A percentile compares a stretch with the other conserved stretches of the same genome.
Conservation (phyloP, 2,113 vertebrate species). For the Ellobius talpinus region DNA sequence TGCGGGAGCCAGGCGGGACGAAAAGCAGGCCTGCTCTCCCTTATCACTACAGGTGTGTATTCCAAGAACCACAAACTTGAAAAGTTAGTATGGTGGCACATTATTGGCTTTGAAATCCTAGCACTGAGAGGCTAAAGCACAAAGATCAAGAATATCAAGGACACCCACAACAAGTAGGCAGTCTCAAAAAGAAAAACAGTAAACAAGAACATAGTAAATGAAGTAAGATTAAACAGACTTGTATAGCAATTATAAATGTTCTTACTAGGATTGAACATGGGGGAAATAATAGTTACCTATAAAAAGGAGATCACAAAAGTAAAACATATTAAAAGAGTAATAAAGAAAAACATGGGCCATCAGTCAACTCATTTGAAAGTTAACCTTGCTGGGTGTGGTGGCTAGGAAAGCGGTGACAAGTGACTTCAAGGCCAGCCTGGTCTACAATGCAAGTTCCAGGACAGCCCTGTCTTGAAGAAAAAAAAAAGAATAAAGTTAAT, state of each 20-base stretch:
- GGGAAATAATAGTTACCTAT: constrained; percentile 21
- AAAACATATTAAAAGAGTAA: background rate
- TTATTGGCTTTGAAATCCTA: background rate
- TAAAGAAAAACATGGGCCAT: background rate
- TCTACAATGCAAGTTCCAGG: background rate
- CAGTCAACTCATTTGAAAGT: constrained; percentile 42
- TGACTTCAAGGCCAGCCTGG: background rate
- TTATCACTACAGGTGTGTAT: too few relatives aligned
- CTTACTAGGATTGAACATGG: background rate
- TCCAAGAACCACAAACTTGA: background rate
- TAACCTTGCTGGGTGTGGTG: background rate
- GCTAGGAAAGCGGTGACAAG: background rate
- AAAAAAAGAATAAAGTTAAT: too few relatives aligned
- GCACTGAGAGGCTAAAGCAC: background rate
- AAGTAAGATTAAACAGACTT: background rate
- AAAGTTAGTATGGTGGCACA: background rate
- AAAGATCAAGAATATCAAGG: background rate
- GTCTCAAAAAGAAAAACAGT: background rate
- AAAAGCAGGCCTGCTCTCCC: too few relatives aligned
- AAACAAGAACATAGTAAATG: constrained; percentile 12
- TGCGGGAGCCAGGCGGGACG: too few relatives aligned
- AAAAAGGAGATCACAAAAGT: constrained; percentile 48
- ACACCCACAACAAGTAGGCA: background rate
- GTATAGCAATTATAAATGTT: constrained; percentile 32
- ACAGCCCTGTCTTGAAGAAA: background rate